These are phyloP conservation scores for Alcedo quadribrachys DNA, from an alignment of 2,797 vertebrate genomes.

Conservation along the genomic window DNA sequence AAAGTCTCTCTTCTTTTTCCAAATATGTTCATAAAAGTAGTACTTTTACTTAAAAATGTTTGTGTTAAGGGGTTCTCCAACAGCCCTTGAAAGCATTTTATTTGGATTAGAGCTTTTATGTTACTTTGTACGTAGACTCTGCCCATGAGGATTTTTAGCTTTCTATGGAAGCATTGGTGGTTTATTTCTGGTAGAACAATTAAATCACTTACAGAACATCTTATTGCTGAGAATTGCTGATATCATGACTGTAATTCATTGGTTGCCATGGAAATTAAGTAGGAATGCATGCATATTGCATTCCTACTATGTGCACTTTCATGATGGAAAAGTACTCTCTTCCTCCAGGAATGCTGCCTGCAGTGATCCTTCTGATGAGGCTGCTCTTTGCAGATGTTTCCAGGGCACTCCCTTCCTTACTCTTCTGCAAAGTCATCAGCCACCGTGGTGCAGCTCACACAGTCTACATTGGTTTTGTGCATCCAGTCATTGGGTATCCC, in stretches of 20 bases:
- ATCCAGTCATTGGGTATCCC: neutral
- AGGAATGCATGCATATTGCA: slow-evolving; percentile 24
- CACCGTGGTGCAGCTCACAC: neutral
- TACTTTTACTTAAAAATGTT: neutral
- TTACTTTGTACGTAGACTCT: neutral
- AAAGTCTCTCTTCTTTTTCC: neutral
- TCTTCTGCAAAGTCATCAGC: neutral
- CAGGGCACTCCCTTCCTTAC: neutral
- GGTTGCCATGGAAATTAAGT: slow-evolving; percentile 61
- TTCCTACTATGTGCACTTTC: slow-evolving; percentile 14
- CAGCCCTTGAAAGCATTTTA: neutral
- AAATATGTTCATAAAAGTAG: neutral
- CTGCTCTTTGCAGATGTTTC: neutral
- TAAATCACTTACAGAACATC: slow-evolving; percentile 31
- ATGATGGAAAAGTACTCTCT: neutral
- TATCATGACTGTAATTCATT: slow-evolving; percentile 3
- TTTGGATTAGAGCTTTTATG: neutral
- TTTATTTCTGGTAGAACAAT: slow-evolving; percentile 22
- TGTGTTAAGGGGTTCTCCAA: neutral
- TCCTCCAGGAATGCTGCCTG: neutral
- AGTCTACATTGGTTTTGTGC: neutral
- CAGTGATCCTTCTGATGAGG: neutral
- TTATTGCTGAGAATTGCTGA: slow-evolving; percentile 4
- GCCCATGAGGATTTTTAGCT: neutral
- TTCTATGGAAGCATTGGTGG: neutral